Base-by-base conservation (phyloP, 2,888 invertebrate genomes). In the Branchipolynoe longqiensis region DNA sequence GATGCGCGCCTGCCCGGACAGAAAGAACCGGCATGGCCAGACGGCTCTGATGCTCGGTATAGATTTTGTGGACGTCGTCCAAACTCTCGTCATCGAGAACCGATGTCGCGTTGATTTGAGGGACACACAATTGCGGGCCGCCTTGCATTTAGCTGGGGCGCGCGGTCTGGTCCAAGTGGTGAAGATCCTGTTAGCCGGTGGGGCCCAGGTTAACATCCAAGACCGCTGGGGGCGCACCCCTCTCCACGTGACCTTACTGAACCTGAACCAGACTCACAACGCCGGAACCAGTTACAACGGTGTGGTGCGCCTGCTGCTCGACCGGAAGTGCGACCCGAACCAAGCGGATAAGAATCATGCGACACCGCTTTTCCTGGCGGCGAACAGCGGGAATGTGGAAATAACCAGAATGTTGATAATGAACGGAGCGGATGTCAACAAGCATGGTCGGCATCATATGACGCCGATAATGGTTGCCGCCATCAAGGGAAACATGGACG, bases 221-320 rank as follows among this genome's bases (percentile, higher is more conserved):
- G 87, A 87, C 64, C 69, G 73, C 4, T 87, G 87, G 87, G 85
- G 85, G 28, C 78, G 87, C 28, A 86, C 86, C 18, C 85, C 87
- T 3, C 56, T 87, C 6, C 87, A 87, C 40, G 83, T 87, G 28
- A 83, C 85, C 28, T 41, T 87, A 31, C 78, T 87, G 6, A 87
- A 86, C 85, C 64, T 86, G n/a, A 54, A 82, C 1, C 85, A 85
- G 48, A 25, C 59, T 1, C 41, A 38, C 14, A 62, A 31, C 22
- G 64, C 78, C 6, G 82, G 33, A 18, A 40, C 48, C 28, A 59
- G 64, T 36, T 83, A 85, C 74, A 38, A 25, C 28, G 28, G 82
- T 25, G 86, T 87, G 0, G 62, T 86, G 22, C 28, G 48, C 28
- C 4, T 87, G 25, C 41, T 86, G 31, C 38, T 87, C 2, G 31